These are phyloP conservation scores for Philonicus albiceps DNA, from an alignment of 2,888 invertebrate genomes.

Conservation along the genomic window DNA sequence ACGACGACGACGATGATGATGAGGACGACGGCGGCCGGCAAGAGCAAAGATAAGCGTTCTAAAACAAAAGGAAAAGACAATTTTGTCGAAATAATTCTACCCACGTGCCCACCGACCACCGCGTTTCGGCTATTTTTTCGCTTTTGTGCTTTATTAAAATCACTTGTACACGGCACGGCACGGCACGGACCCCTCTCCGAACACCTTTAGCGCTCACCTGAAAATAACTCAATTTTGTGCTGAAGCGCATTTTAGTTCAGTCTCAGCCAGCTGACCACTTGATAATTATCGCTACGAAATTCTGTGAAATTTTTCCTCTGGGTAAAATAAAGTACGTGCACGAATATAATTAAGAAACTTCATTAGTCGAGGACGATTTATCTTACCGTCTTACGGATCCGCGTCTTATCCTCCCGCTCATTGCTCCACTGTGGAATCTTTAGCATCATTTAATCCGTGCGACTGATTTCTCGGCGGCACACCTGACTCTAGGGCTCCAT, in stretches of 20 bases:
- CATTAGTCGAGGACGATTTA: slow-evolving; percentile 29
- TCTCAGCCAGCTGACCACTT: slow-evolving; percentile 43
- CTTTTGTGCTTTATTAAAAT: slow-evolving; percentile 22
- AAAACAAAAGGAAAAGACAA: neutral
- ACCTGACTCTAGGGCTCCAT: neutral
- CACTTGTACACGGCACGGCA: neutral
- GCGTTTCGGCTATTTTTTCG: neutral
- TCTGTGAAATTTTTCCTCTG: slow-evolving; percentile 13
- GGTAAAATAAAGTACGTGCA: slow-evolving; percentile 38
- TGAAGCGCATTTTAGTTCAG: slow-evolving; percentile 43
- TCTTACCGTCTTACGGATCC: neutral
- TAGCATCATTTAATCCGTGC: neutral
- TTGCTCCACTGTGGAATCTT: neutral
- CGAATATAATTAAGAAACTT: slow-evolving; percentile 37
- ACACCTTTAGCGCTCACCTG: slow-evolving; percentile 40
- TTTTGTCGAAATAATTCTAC: neutral
- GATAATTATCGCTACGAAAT: slow-evolving; percentile 38
- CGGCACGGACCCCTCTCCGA: slow-evolving; percentile 9
- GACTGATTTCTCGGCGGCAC: slow-evolving; percentile 19
- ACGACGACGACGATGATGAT: neutral
- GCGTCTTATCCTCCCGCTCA: slow-evolving; percentile 3
- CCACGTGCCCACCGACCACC: neutral
- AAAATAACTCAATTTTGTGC: slow-evolving; percentile 32
- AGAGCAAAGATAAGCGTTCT: neutral
- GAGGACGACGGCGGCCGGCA: neutral